These are phyloP conservation scores for Agrotis segetum DNA, from an alignment of 2,888 invertebrate species.

Conservation along the genomic window DNA sequence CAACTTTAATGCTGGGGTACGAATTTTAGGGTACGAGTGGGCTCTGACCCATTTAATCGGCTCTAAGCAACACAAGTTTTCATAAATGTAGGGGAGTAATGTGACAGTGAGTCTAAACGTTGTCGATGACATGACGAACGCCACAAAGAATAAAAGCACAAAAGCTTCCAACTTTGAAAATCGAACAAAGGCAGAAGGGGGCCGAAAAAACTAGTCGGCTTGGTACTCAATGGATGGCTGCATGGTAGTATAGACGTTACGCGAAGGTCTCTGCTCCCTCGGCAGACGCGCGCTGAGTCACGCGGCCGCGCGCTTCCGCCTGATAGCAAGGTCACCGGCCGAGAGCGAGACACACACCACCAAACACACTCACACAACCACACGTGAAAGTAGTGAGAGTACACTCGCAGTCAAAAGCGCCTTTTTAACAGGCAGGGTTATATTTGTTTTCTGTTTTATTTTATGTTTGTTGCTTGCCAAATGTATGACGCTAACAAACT, in stretches of 20 bases:
- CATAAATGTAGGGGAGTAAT: too few relatives aligned
- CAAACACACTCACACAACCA: slow-evolving; percentile 68
- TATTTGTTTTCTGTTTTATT: slow-evolving; percentile 28
- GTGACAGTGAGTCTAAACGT: slow-evolving; percentile 30
- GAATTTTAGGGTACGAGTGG: too few relatives aligned
- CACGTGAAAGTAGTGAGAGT: slow-evolving; percentile 89
- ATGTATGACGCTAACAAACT: slow-evolving; percentile 48
- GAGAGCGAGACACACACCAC: slow-evolving; percentile 82
- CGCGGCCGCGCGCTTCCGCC: slow-evolving; percentile 89
- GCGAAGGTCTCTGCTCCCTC: slow-evolving; percentile 86
- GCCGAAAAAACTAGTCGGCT: slow-evolving; percentile 53
- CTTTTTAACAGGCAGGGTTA: background rate
- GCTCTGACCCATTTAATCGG: too few relatives aligned
- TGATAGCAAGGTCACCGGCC: slow-evolving; percentile 91
- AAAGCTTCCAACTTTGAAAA: slow-evolving; percentile 55
- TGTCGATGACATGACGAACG: slow-evolving; percentile 65
- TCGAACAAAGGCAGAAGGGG: slow-evolving; percentile 65
- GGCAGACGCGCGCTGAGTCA: slow-evolving; percentile 89
- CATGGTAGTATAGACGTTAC: slow-evolving; percentile 69
- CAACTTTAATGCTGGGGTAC: too few relatives aligned
- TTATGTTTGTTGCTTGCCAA: slow-evolving; percentile 37
- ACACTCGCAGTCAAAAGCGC: slow-evolving; percentile 76
- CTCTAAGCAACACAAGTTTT: too few relatives aligned
- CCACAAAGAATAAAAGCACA: slow-evolving; percentile 53
- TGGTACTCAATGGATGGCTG: slow-evolving; percentile 65